Percentiles rank a stretch among this genome's conserved stretches.
Evolutionary conservation across 2,888 invertebrate species (phyloP).

Genomic region (Pollenia griseotomentosa): DNA sequence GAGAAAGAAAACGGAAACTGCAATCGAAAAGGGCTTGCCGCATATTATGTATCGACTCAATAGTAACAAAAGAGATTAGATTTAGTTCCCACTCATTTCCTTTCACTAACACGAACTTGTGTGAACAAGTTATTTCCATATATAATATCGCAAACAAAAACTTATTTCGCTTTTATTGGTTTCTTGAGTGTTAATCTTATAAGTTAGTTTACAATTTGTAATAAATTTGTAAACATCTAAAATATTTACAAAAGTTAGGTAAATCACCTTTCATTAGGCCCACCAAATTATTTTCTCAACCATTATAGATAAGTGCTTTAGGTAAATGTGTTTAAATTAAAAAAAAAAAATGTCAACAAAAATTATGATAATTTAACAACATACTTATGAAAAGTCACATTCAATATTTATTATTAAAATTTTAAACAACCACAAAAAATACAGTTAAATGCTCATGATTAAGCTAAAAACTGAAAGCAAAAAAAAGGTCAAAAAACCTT

Average conservation of each 20-base stretch:
- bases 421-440: neutral
- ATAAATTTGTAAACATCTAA: constrained; percentile 3
- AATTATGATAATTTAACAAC: constrained; percentile 63
- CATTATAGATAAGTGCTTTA: neutral
- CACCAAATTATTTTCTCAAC: constrained; percentile 14
- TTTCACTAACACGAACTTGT: too few species aligned
- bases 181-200: neutral
- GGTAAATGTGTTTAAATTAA: constrained; percentile 1
- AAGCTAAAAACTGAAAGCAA: neutral
- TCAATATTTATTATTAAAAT: neutral
- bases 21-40: too few species aligned
- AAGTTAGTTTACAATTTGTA: neutral
- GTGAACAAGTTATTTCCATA: too few species aligned
- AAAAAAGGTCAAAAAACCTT: constrained; percentile 54
- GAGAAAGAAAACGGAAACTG: too few species aligned
- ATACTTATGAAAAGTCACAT: constrained; percentile 36
- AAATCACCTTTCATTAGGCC: constrained; percentile 34
- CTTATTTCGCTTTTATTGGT: neutral
- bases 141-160: too few species aligned
- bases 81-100: too few species aligned
- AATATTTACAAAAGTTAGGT: neutral
- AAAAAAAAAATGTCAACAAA: constrained; percentile 61
- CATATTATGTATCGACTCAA: too few species aligned
- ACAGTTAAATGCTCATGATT: constrained; percentile 43
- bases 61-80: too few species aligned